These are phyloP conservation scores for Ornithoptera priamus DNA, from an alignment of 2,888 invertebrate species.

Conservation along the genomic window DNA sequence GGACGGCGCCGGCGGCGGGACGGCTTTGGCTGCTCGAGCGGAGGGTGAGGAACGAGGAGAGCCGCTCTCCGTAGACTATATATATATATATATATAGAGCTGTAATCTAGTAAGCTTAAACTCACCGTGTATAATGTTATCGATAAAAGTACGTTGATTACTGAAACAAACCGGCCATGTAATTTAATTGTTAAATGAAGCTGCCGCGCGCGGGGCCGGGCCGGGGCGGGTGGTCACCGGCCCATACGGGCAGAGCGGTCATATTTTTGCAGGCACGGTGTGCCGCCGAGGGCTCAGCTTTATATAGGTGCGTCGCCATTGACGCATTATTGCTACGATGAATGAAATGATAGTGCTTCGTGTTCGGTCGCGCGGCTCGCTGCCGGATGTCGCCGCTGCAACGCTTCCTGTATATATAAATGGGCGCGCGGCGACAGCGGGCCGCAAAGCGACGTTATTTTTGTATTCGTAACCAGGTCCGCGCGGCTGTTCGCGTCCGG, in stretches of 20 bases:
- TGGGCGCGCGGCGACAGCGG: not conserved
- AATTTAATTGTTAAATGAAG: slow-evolving; percentile 36
- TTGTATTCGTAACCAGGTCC: not conserved
- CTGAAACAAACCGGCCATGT: slow-evolving; percentile 73
- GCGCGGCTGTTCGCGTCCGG: too few species aligned
- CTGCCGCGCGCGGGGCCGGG: not conserved
- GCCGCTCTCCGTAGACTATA: not conserved
- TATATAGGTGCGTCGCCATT: too few species aligned
- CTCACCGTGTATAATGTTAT: slow-evolving; percentile 34
- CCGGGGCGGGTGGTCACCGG: not conserved
- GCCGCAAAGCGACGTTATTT: not conserved
- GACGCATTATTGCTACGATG: too few species aligned
- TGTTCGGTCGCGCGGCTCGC: not conserved
- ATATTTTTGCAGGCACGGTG: not conserved
- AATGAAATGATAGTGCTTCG: too few species aligned
- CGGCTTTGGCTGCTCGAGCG: too few species aligned
- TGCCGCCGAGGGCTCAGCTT: too few species aligned
- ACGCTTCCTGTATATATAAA: too few species aligned
- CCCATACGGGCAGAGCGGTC: not conserved
- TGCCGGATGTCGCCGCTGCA: not conserved
- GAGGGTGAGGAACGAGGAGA: too few species aligned
- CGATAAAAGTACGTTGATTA: slow-evolving; percentile 43
- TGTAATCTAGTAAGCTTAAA: slow-evolving; percentile 58
- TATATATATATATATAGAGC: slow-evolving; percentile 54
- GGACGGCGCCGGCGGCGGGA: not conserved